phyloP scores from a whole-genome alignment of 2,113 vertebrate species.

The Syrmaticus mikado region DNA sequence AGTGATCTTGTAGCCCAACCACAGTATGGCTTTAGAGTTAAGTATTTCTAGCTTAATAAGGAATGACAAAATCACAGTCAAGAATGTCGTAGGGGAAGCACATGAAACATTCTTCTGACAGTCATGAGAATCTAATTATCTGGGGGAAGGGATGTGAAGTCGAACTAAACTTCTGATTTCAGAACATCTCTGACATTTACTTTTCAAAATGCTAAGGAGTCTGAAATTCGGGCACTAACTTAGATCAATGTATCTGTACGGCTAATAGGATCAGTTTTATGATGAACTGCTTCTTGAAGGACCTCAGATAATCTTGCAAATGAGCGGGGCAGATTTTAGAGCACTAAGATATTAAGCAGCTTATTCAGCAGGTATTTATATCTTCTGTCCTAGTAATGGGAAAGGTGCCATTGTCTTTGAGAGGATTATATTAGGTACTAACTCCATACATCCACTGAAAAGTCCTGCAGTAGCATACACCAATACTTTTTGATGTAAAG shows the following conservation, averaged over 20 bases:
- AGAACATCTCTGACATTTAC: neutral
- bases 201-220: neutral
- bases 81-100: neutral
- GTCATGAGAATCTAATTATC: neutral
- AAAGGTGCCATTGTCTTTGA: neutral
- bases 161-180: neutral
- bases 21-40: neutral
- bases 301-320: neutral
- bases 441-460: neutral
- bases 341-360: neutral
- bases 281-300: neutral
- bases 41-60: neutral
- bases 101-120: neutral
- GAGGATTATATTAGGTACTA: neutral
- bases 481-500: neutral
- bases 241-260: neutral
- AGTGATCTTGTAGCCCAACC: neutral
- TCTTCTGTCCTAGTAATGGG: neutral
- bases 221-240: neutral
- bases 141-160: neutral
- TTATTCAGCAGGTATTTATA: slow-evolving; percentile 9
- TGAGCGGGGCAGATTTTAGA: slow-evolving; percentile 1
- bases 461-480: neutral
- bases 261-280: neutral
- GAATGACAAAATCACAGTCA: neutral